Percentiles rank a stretch among this genome's conserved stretches.
These are phyloP conservation scores for Capreolus pygargus DNA, from an alignment of 2,113 vertebrate genomes.

Conservation along the genomic window DNA sequence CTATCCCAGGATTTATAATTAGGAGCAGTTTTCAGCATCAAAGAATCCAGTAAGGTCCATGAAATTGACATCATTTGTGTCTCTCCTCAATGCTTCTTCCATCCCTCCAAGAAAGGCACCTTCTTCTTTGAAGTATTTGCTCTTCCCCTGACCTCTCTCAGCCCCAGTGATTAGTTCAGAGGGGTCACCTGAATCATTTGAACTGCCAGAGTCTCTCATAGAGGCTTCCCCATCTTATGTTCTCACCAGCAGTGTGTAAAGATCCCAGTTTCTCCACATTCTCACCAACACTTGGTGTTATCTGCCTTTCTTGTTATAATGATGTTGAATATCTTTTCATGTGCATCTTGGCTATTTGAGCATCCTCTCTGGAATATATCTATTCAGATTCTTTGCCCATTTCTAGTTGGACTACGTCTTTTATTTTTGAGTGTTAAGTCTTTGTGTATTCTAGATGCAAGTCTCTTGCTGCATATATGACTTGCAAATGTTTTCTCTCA, in stretches of 20 bases:
- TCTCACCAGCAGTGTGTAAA: not conserved
- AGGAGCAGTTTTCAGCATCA: not conserved
- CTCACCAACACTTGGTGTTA: not conserved
- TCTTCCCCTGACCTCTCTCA: not conserved
- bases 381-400: not conserved
- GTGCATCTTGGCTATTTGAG: not conserved
- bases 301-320: not conserved
- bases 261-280: not conserved
- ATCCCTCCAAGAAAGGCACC: not conserved
- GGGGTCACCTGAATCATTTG: not conserved
- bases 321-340: not conserved
- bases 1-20: not conserved
- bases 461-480: not conserved
- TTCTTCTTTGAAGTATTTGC: not conserved
- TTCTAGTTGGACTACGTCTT: not conserved
- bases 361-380: not conserved
- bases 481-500: not conserved
- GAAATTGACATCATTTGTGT: not conserved
- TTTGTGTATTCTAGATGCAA: not conserved
- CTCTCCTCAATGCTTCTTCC: accelerated
- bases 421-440: not conserved
- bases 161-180: not conserved
- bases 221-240: not conserved
- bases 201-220: not conserved
- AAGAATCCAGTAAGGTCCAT: not conserved